A percentile compares a stretch with the other conserved stretches of the same genome.
Conservation (phyloP, 2,113 vertebrate genomes). For the Rhabdornis inornatus region DNA sequence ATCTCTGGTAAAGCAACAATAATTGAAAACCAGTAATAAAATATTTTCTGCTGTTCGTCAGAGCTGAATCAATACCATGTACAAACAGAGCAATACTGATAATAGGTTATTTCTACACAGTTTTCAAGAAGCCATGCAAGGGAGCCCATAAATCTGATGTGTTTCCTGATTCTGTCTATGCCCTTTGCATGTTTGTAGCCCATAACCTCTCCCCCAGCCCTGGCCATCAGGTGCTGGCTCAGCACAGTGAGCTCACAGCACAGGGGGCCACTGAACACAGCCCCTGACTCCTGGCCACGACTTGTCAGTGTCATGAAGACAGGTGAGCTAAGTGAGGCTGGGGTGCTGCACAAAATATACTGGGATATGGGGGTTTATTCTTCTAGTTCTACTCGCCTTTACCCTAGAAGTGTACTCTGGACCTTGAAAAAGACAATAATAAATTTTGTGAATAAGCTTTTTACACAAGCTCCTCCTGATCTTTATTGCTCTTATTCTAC, state of each 20-base stretch:
- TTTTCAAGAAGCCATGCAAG: background rate
- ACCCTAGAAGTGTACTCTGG: background rate
- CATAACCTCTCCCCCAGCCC: background rate
- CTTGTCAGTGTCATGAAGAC: background rate
- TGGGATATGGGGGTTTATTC: background rate
- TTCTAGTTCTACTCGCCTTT: background rate
- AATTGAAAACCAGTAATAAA: slow-evolving; percentile 39
- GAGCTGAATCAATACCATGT: slow-evolving; percentile 46
- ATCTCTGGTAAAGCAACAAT: background rate
- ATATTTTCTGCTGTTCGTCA: slow-evolving; percentile 7
- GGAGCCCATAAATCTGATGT: background rate
- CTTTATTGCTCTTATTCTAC: background rate
- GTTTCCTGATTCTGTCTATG: background rate
- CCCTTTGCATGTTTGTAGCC: background rate
- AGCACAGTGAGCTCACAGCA: fast-evolving
- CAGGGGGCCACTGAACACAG: background rate
- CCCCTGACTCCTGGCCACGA: background rate
- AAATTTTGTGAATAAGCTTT: background rate
- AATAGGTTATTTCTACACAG: slow-evolving; percentile 14
- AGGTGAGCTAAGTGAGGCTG: background rate
- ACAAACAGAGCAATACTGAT: slow-evolving; percentile 16
- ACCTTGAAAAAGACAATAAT: background rate
- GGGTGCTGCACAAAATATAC: background rate
- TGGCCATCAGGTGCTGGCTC: background rate
- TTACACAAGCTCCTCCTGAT: background rate